phyloP scores from a whole-genome alignment of 2,888 invertebrate genomes.

The Iselma pallidipennis region DNA sequence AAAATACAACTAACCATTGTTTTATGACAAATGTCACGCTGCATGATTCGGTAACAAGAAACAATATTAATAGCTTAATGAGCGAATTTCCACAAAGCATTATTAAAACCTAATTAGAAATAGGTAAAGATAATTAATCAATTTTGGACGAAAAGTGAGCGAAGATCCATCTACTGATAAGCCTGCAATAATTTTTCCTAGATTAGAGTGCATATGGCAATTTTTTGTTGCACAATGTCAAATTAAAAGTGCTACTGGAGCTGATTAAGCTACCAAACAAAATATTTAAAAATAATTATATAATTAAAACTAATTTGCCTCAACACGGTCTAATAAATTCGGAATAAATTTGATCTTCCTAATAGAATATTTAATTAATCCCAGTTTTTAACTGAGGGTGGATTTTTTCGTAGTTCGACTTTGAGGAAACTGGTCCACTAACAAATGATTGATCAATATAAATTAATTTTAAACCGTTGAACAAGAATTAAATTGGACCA shows the following conservation, averaged over 20 bases:
- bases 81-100: neutral
- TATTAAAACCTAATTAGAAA: neutral
- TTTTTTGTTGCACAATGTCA: no score
- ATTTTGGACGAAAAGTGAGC: neutral
- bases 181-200: neutral
- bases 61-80: conserved; percentile 1
- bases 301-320: no score
- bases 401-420: neutral
- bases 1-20: neutral
- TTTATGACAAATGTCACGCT: neutral
- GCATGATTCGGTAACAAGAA: neutral
- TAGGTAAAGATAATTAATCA: no score
- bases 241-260: no score
- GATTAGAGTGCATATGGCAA: no score
- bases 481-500: neutral
- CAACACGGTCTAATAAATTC: neutral
- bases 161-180: neutral
- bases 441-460: neutral
- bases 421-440: neutral
- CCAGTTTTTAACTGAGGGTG: neutral
- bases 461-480: neutral
- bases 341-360: neutral
- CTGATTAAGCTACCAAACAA: no score
- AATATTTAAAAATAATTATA: no score
- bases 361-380: neutral